phyloP scores from a whole-genome alignment of 2,113 vertebrate genomes.

The Rhipidura dahli region DNA sequence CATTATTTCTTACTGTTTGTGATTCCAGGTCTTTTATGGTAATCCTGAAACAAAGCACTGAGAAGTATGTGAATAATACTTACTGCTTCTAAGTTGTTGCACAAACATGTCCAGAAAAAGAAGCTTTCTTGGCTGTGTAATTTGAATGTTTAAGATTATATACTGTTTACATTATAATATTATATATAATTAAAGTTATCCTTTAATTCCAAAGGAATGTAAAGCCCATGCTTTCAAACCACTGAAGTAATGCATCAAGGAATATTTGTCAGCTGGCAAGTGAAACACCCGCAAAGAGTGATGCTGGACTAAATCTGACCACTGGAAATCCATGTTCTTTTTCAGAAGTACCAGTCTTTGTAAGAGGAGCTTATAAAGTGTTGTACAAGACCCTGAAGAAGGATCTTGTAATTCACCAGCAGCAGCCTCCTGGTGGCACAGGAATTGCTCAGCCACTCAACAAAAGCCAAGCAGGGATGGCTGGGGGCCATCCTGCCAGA shows the following conservation, averaged over 20 bases:
- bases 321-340: neutral
- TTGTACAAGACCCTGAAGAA: neutral
- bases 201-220: neutral
- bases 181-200: neutral
- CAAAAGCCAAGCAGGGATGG: neutral
- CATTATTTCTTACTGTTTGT: conserved; percentile 4
- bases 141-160: neutral
- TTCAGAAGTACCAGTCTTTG: neutral
- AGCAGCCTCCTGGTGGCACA: neutral
- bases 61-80: conserved; percentile 22
- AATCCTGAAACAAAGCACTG: conserved; percentile 31
- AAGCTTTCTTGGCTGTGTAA: neutral
- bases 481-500: neutral
- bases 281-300: neutral
- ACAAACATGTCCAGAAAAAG: neutral
- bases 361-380: neutral
- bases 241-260: neutral
- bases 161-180: neutral
- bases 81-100: neutral
- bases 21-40: conserved; percentile 5
- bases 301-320: neutral
- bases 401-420: neutral
- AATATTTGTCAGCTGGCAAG: neutral
- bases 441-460: neutral
- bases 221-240: neutral